These are phyloP conservation scores for Pluvianellus socialis DNA, from an alignment of 2,113 vertebrate genomes.

Conservation along the genomic window DNA sequence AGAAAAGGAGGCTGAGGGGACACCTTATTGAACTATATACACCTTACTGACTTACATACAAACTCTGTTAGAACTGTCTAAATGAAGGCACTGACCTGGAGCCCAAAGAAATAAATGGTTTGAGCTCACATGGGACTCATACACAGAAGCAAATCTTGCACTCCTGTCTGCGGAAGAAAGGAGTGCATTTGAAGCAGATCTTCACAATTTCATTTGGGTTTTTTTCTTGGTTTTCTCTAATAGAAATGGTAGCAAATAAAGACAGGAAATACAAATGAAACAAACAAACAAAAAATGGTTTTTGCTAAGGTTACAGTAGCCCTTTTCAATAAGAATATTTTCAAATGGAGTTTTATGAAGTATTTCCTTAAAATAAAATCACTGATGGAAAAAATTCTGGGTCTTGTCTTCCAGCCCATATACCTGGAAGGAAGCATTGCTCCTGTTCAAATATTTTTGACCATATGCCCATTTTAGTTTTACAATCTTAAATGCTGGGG, in stretches of 20 bases:
- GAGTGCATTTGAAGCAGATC: background rate
- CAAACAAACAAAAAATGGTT: background rate
- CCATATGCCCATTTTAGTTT: background rate
- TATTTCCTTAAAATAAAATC: background rate
- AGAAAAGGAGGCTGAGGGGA: background rate
- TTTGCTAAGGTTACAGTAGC: background rate
- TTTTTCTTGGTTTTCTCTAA: background rate
- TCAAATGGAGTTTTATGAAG: background rate
- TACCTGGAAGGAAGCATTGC: background rate
- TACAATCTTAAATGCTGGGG: rapidly evolving
- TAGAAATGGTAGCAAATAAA: background rate
- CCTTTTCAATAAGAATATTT: background rate
- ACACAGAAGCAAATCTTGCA: background rate
- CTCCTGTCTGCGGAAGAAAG: background rate
- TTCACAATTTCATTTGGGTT: background rate
- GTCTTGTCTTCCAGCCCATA: background rate
- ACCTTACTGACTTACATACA: too few species aligned
- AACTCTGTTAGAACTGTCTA: background rate
- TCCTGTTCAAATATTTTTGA: background rate
- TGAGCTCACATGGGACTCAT: background rate
- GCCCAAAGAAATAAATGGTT: background rate
- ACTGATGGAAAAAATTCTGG: background rate
- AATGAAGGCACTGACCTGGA: background rate
- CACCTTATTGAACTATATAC: background rate
- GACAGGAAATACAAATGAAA: background rate